Conservation (phyloP, 92 coral and sea anemone species). For the Diadumene lineata region DNA sequence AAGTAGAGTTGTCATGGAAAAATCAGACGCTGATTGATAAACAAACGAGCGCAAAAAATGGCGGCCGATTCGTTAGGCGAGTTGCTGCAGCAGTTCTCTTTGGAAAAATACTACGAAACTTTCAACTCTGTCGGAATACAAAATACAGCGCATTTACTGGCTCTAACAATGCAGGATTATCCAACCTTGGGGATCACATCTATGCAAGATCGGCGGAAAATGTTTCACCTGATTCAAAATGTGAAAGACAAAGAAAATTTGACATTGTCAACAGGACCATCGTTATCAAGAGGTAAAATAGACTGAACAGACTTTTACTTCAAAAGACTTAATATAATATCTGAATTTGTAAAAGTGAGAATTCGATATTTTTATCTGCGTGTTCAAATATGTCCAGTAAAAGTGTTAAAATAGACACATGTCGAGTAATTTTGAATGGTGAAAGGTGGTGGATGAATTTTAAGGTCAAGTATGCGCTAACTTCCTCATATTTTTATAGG, state of each 20-base stretch:
- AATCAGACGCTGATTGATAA: slow-evolving; percentile 1
- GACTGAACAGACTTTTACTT: too few species aligned
- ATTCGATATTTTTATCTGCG: too few species aligned
- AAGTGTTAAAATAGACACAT: too few species aligned
- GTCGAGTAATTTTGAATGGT: too few species aligned
- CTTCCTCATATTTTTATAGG: too few species aligned
- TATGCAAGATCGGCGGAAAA: slow-evolving; percentile 71
- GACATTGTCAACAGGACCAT: neutral
- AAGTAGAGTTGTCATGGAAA: slow-evolving; percentile 29
- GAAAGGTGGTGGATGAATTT: too few species aligned
- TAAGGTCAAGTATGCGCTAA: too few species aligned
- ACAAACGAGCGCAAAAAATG: slow-evolving; percentile 27
- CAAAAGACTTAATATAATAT: too few species aligned
- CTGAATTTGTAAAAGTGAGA: too few species aligned
- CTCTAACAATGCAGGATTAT: slow-evolving; percentile 86
- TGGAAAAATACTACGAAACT: slow-evolving; percentile 55
- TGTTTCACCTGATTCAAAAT: slow-evolving; percentile 71
- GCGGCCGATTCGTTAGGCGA: slow-evolving; percentile 43
- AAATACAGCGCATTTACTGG: slow-evolving; percentile 42
- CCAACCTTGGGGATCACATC: slow-evolving; percentile 70
- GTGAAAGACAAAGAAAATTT: slow-evolving; percentile 42
- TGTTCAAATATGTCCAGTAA: too few species aligned
- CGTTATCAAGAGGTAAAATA: slow-evolving; percentile 10
- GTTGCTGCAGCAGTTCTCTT: slow-evolving; percentile 58
- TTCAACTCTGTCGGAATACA: slow-evolving; percentile 64